These are phyloP conservation scores for Cebus imitator DNA, from an alignment of 2,113 vertebrate species.

Conservation along the genomic window DNA sequence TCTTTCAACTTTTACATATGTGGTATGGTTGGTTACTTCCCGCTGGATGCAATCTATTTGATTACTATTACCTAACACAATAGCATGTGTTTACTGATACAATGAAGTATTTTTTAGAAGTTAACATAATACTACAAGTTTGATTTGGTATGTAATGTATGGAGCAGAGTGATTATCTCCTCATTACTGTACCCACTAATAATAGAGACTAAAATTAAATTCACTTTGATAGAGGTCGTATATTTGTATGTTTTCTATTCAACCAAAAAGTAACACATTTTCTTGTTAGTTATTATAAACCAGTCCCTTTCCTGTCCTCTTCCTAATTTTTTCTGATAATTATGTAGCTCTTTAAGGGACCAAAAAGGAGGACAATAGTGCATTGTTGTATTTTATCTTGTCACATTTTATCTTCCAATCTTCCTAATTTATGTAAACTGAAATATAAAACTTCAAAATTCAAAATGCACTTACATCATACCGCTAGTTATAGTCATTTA, in stretches of 20 bases:
- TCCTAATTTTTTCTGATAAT: not conserved
- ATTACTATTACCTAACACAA: not conserved
- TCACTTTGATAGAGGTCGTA: not conserved
- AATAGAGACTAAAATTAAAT: not conserved
- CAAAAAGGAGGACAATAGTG: not conserved
- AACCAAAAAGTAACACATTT: not conserved
- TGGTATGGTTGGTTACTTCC: not conserved
- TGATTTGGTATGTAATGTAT: not conserved
- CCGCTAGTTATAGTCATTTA: constrained; percentile 27
- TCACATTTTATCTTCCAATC: not conserved
- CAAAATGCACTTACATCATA: not conserved
- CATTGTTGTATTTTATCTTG: not conserved
- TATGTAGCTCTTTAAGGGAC: not conserved
- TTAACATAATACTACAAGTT: not conserved
- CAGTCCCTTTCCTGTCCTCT: accelerated
- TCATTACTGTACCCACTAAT: not conserved
- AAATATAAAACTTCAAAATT: constrained; percentile 22
- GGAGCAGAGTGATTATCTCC: not conserved
- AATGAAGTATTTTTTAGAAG: not conserved
- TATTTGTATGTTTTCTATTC: not conserved
- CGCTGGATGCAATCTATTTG: not conserved
- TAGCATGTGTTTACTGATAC: not conserved
- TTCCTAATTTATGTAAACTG: constrained; percentile 24
- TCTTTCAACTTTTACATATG: not conserved
- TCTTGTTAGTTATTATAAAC: not conserved